Percentiles rank a stretch among this genome's conserved stretches.
phyloP scores from a whole-genome alignment of 2,113 vertebrate genomes.

The Micromys minutus region DNA sequence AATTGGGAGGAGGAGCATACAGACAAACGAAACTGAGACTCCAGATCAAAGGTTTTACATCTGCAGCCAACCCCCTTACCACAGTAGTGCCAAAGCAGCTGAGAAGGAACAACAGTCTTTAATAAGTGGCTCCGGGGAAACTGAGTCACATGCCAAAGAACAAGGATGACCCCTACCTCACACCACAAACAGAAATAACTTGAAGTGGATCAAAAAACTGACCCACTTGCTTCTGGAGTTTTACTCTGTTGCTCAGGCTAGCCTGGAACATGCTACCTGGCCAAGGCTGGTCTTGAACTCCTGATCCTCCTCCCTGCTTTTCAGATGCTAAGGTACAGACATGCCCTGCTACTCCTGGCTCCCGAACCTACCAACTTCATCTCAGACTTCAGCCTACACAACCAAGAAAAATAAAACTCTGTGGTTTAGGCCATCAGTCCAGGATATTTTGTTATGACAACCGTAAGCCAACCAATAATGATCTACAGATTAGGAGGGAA shows the following conservation, averaged over 20 bases:
- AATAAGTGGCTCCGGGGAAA: background rate
- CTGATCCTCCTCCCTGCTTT: background rate
- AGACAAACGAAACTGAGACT: background rate
- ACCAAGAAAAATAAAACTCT: conserved; percentile 24
- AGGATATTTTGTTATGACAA: conserved; percentile 1
- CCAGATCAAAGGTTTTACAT: background rate
- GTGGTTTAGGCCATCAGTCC: background rate
- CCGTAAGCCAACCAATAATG: background rate
- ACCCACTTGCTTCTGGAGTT: background rate
- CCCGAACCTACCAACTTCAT: background rate
- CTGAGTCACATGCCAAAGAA: background rate
- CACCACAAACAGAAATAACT: background rate
- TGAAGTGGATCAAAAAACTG: background rate
- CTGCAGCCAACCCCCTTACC: background rate
- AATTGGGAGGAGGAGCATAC: background rate
- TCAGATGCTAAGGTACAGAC: background rate
- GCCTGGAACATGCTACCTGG: background rate
- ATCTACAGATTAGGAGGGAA: background rate
- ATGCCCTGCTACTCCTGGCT: background rate
- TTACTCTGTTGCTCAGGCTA: background rate
- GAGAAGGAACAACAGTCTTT: background rate
- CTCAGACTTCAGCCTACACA: background rate
- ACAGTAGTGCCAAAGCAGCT: background rate
- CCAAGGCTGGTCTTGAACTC: background rate
- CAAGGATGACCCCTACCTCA: background rate